Evolutionary conservation across 1,140 invertebrate species (phyloP), one percentile per base, ranked within the genome.

Genomic region (Glomeris maerens): DNA sequence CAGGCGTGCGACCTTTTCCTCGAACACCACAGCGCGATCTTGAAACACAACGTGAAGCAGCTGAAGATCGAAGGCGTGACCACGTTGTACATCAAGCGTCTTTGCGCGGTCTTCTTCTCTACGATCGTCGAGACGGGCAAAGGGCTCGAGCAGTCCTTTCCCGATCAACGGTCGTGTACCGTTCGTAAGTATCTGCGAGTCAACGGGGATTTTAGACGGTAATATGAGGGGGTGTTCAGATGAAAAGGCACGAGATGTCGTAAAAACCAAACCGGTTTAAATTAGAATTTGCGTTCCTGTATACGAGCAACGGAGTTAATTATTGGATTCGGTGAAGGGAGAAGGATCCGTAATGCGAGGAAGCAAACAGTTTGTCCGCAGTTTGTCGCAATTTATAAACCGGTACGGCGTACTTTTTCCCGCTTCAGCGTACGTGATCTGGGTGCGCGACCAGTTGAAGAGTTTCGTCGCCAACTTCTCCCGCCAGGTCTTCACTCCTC

Each of bases 401-500:
- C n/a, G n/a, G n/a, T n/a, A n/a, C n/a, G n/a, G n/a, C n/a, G n/a
- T n/a, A n/a, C n/a, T n/a, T n/a, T n/a, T n/a, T n/a, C n/a, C n/a
- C 52, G 56, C 64, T 73, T 40, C 62, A 84, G 88, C 84, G 54
- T 81, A 93, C 56, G 78, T 92, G 53, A 83, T 93, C 1, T 96
- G 92, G 92, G 80, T 83, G 53, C 85, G 83, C 57, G 74, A 79
- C 54, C 90, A 98, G 70, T 68, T 97, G 40, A 80, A 80, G 63
- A 61, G 75, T 78, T 69, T 81, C 84, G 62, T 88, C 74, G 64
- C 80, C 72, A 67, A 84, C 78, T 78, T 82, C 82, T 64, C 80
- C 78, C 59, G 91, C 78, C 90, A 96, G 67, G 81, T 96, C 20
- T 93, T 98, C 64, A 84, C 83, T 56, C 85, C 89, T 14, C 87